Conservation (phyloP, 2,888 invertebrate species). For the Drosophila pegasa region DNA sequence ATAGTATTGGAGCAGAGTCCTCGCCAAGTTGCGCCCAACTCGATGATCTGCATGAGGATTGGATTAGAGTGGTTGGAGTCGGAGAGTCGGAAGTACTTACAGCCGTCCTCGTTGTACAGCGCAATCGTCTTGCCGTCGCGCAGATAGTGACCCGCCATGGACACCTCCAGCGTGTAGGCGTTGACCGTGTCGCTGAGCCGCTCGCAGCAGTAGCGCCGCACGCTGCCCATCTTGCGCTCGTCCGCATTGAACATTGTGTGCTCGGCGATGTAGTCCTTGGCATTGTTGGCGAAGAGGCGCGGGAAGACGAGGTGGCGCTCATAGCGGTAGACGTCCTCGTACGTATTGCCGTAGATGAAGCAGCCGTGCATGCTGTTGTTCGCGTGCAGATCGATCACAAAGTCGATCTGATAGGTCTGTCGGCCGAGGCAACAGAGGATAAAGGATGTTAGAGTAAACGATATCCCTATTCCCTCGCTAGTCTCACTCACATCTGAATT, state of each 20-base stretch:
- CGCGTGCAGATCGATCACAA: slow-evolving; percentile 97
- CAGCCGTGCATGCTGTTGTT: slow-evolving; percentile 96
- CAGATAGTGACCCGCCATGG: slow-evolving; percentile 94
- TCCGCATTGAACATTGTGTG: slow-evolving; percentile 98
- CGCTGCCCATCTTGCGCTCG: slow-evolving; percentile 92
- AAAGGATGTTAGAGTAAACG: not conserved
- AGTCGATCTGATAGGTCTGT: slow-evolving; percentile 91
- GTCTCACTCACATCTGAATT: slow-evolving; percentile 89
- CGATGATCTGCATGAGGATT: slow-evolving; percentile 88
- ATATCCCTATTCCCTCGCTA: not conserved
- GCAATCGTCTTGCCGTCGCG: slow-evolving; percentile 89
- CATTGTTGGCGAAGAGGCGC: slow-evolving; percentile 93
- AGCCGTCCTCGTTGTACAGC: slow-evolving; percentile 97
- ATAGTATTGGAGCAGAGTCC: slow-evolving; percentile 93
- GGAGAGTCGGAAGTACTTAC: slow-evolving; percentile 88
- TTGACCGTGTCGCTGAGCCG: slow-evolving; percentile 91
- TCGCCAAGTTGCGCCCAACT: slow-evolving; percentile 90
- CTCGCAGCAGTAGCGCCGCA: slow-evolving; percentile 92
- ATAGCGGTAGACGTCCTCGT: slow-evolving; percentile 94
- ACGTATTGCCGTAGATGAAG: slow-evolving; percentile 97
- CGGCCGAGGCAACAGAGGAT: too few species aligned
- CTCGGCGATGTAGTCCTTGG: slow-evolving; percentile 94
- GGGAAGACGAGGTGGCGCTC: slow-evolving; percentile 98
- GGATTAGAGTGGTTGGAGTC: not conserved
- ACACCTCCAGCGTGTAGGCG: slow-evolving; percentile 95